Evolutionary conservation across 2,113 vertebrate species (phyloP), one percentile per base, ranked within the genome.

Genomic region (Lepus timidus): DNA sequence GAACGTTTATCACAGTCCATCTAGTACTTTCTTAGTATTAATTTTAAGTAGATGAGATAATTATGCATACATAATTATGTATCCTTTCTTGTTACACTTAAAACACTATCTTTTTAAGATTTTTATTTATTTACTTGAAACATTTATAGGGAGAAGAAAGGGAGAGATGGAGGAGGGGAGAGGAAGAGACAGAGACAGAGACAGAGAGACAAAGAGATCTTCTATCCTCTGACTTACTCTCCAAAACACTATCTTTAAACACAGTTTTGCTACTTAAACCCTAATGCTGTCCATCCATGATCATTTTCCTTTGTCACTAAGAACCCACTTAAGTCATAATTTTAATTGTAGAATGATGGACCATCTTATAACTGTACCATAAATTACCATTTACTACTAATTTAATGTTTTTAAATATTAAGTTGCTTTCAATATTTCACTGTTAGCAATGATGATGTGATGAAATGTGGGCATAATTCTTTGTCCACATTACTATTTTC

Each of bases 381-480:
- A 55, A 44, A 64, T 71, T 86, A 55, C 68, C 8, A 82, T 36
- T 90, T 74, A 83, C 68, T 64, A 27, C 65, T 71, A 58, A 75
- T 76, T 23, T 70, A 75, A 67, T 71, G 85, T 51, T 86, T 82
- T 78, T 83, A 90, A 93, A 65, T 51, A 74, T 52, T 49, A 64
- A 85, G 64, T 67, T 74, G 5, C 78, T 93, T 83, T 76, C 89
- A 85, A 64, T 52, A 49, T 27, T 49, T 81, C 31, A 67, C 20
- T 61, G 61, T 84, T 90, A 83, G 25, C 82, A 86, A 81, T 82
- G 82, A 92, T 49, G 29, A 64, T 90, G 29, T 61, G 23, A 90
- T 84, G 7, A 79, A 90, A 78, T 65, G 3, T 71, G 78, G 83
- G 90, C 22, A 49, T 86, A 90, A 87, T 29, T 22, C 36, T 86